A percentile compares a stretch with the other conserved stretches of the same genome.
Evolutionary conservation across 1,140 invertebrate genomes (phyloP).

Genomic region (Carposina sasakii): DNA sequence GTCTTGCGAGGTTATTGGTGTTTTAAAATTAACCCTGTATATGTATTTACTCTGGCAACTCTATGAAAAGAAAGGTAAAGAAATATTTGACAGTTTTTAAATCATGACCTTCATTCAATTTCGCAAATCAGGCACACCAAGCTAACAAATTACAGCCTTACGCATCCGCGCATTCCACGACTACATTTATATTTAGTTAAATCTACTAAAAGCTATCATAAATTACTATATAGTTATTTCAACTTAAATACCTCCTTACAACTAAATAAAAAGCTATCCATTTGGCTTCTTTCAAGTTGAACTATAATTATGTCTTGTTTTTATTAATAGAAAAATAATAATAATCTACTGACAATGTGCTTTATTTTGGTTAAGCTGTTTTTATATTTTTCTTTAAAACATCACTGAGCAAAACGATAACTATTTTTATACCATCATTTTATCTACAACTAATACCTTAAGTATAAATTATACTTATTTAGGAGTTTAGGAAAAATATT

Average conservation of each 20-base stretch:
- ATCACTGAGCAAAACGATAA: slow-evolving; percentile 22
- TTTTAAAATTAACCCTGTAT: too few relatives aligned
- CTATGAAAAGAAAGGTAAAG: too few relatives aligned
- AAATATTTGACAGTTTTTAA: too few relatives aligned
- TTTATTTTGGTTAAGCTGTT: slow-evolving; percentile 65
- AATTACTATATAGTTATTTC: slow-evolving; percentile 5
- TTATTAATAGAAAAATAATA: too few relatives aligned
- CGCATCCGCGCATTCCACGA: slow-evolving; percentile 16
- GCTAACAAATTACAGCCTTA: slow-evolving; percentile 48
- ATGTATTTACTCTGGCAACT: too few relatives aligned
- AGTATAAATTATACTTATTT: slow-evolving; percentile 31
- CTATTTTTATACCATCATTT: neutral
- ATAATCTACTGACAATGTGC: slow-evolving; percentile 58
- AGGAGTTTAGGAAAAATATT: slow-evolving; percentile 54
- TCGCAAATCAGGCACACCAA: slow-evolving; percentile 40
- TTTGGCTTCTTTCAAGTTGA: slow-evolving; percentile 73
- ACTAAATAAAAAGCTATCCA: slow-evolving; percentile 55
- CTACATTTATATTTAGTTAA: slow-evolving; percentile 2
- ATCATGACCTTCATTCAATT: slow-evolving; percentile 33
- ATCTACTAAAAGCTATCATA: slow-evolving; percentile 8
- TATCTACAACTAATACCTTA: slow-evolving; percentile 44
- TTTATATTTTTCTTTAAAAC: slow-evolving; percentile 33
- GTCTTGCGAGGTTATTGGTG: too few relatives aligned
- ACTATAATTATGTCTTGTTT: slow-evolving; percentile 68
- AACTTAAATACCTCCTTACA: slow-evolving; percentile 15